Percentiles rank a stretch among this genome's conserved stretches.
phyloP scores from a whole-genome alignment of 2,113 vertebrate species.

The Heliornis fulica region DNA sequence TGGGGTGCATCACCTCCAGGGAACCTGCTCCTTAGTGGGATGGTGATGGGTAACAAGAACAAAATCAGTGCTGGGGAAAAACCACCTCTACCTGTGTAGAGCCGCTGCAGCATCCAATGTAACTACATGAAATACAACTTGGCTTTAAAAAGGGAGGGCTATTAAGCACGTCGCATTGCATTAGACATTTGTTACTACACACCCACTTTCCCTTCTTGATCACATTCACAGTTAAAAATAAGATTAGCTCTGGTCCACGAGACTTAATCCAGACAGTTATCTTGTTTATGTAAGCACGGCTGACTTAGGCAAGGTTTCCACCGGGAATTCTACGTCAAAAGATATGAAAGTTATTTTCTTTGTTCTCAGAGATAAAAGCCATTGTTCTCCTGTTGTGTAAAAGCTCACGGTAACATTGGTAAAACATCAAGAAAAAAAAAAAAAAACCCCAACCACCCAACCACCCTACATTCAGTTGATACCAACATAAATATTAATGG shows the following conservation, averaged over 20 bases:
- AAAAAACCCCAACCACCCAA: not conserved
- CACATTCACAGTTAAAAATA: constrained; percentile 61
- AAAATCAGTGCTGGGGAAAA: not conserved
- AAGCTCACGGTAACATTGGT: constrained; percentile 30
- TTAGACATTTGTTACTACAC: constrained; percentile 1
- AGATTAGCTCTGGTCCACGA: constrained; percentile 44
- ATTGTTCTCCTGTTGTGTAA: constrained; percentile 54
- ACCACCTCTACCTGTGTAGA: too few species aligned
- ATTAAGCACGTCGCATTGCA: not conserved
- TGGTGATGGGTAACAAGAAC: not conserved
- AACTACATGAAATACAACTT: not conserved
- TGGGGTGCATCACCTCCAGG: not conserved
- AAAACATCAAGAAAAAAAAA: constrained; percentile 47
- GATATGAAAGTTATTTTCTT: constrained; percentile 62
- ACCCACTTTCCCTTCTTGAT: constrained; percentile 8
- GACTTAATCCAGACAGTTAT: constrained; percentile 60
- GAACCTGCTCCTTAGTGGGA: constrained; percentile 6
- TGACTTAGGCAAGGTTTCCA: constrained; percentile 58
- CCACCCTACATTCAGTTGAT: constrained; percentile 30
- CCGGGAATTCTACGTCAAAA: constrained; percentile 26
- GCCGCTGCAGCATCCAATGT: not conserved
- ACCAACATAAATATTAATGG: constrained; percentile 61
- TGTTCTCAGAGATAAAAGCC: constrained; percentile 60
- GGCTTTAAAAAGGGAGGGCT: not conserved
- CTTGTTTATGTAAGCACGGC: constrained; percentile 42